Percentiles rank a stretch among this genome's conserved stretches.
phyloP scores from a whole-genome alignment of 1,140 invertebrate species.

The Listronotus oregonensis region DNA sequence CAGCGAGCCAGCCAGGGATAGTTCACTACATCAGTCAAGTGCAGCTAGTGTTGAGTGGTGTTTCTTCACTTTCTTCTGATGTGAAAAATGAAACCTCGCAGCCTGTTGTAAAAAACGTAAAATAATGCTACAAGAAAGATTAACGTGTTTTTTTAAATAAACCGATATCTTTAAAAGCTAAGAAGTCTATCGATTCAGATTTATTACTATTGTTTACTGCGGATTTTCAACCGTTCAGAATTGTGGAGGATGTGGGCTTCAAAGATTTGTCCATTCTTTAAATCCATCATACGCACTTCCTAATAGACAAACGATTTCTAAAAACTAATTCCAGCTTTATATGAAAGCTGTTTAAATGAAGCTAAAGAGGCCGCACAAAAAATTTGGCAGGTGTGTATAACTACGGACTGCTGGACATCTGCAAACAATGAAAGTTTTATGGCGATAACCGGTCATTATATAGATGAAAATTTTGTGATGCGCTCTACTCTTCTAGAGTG shows the following conservation, averaged over 20 bases:
- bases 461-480: conserved; percentile 33
- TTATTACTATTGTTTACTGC: conserved; percentile 21
- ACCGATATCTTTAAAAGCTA: no score
- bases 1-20: no score
- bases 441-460: conserved; percentile 40
- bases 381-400: conserved; percentile 27
- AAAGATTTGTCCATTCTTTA: conserved; percentile 24
- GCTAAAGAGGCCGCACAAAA: conserved; percentile 3
- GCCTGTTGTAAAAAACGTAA: no score
- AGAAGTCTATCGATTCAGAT: no score
- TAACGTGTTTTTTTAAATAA: no score
- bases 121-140: no score
- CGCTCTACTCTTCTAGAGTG: conserved; percentile 21
- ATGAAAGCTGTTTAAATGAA: conserved; percentile 20
- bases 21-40: no score
- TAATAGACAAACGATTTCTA: conserved; percentile 33
- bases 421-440: conserved; percentile 33
- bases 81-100: no score
- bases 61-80: no score
- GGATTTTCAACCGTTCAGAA: conserved; percentile 37
- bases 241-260: conserved; percentile 40
- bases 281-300: conserved; percentile 37
- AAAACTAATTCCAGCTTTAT: conserved; percentile 30
- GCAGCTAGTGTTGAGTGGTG: no score
- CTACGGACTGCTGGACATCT: conserved; percentile 43